A percentile compares a stretch with the other conserved stretches of the same genome.
Conservation (phyloP, 2,113 vertebrate species). For the Emydura subglobosa region DNA sequence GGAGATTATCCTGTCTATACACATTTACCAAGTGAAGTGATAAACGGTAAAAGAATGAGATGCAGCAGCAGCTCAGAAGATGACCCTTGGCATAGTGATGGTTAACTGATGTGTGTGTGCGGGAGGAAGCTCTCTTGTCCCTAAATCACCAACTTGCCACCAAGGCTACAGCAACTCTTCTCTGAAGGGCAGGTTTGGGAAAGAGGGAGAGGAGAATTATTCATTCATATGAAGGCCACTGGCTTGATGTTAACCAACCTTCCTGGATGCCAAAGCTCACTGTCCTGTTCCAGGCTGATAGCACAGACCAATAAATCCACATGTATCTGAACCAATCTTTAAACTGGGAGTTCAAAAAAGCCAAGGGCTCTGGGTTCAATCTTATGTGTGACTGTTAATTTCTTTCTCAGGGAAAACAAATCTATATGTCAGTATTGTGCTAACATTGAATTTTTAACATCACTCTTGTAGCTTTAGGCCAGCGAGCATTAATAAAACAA, state of each 20-base stretch:
- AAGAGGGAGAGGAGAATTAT: not conserved
- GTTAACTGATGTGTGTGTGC: not conserved
- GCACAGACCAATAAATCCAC: not conserved
- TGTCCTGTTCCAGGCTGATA: not conserved
- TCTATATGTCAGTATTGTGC: constrained; percentile 45
- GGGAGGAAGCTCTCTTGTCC: not conserved
- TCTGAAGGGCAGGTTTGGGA: not conserved
- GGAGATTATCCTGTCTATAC: not conserved
- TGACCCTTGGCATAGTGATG: not conserved
- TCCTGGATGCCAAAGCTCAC: not conserved
- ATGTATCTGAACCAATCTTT: not conserved
- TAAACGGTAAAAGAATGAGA: not conserved
- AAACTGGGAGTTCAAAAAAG: constrained; percentile 8
- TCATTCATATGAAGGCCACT: not conserved
- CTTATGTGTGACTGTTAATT: constrained; percentile 44
- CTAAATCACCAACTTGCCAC: not conserved
- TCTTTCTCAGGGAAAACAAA: constrained; percentile 64
- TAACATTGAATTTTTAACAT: constrained; percentile 50
- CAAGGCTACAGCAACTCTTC: not conserved
- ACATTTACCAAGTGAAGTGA: not conserved
- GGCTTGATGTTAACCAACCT: not conserved
- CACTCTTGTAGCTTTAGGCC: constrained; percentile 56
- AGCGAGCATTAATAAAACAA: constrained; percentile 65
- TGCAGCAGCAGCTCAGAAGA: not conserved
- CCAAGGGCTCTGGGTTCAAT: constrained; percentile 41